A percentile compares a stretch with the other conserved stretches of the same genome.
Evolutionary conservation across 2,888 invertebrate species (phyloP).

Genomic region (Caradrina kadenii): DNA sequence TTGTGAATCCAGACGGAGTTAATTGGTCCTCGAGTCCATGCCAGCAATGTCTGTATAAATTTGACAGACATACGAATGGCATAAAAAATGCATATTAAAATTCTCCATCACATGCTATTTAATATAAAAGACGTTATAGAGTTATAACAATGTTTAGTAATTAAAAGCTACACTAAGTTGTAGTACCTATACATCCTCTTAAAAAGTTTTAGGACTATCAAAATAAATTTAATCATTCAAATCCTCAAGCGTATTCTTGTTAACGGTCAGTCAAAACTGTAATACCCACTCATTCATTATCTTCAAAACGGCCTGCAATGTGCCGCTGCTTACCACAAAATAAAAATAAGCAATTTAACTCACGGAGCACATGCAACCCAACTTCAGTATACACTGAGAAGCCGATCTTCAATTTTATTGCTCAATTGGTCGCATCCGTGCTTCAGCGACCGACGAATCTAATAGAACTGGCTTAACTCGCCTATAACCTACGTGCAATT

Average conservation of each 20-base stretch:
- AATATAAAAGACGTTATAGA: no score
- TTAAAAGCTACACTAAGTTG: neutral
- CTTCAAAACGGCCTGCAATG: constrained; percentile 15
- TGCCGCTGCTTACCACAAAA: constrained; percentile 27
- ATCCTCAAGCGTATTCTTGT: no score
- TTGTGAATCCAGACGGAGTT: constrained; percentile 66
- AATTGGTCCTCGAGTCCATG: constrained; percentile 57
- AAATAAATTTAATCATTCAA: neutral
- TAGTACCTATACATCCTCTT: neutral
- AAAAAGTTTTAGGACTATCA: neutral
- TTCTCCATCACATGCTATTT: neutral
- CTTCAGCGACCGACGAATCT: constrained; percentile 71
- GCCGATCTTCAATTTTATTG: constrained; percentile 79
- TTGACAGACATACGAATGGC: constrained; percentile 3
- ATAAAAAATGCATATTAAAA: neutral
- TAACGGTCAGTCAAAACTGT: neutral
- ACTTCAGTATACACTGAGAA: constrained; percentile 42
- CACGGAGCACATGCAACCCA: constrained; percentile 58
- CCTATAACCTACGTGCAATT: constrained; percentile 56
- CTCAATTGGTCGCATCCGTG: constrained; percentile 87
- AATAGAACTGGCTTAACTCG: constrained; percentile 71
- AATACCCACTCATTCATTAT: neutral
- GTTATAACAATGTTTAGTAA: no score
- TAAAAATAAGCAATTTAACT: constrained; percentile 37
- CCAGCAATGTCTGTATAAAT: constrained; percentile 25